Evolutionary conservation across 2,888 invertebrate genomes (phyloP).

Genomic region (Strigamia crassipes): DNA sequence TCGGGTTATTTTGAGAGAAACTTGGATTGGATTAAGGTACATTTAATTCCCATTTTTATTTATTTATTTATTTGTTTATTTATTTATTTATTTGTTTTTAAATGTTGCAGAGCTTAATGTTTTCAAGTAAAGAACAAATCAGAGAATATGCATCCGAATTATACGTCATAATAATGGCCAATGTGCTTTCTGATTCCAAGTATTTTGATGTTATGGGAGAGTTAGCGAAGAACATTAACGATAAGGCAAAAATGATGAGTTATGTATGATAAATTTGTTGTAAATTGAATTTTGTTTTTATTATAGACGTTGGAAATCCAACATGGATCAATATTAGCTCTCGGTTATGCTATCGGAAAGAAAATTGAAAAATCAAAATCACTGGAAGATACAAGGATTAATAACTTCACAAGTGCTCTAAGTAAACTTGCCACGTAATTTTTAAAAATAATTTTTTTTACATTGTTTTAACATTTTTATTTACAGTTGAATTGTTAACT

Average conservation of each 20-base stretch:
- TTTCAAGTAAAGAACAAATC: conserved; percentile 72
- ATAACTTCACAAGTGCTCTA: not conserved
- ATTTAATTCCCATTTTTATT: too few relatives aligned
- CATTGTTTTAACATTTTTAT: conserved; percentile 45
- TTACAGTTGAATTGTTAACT: conserved; percentile 47
- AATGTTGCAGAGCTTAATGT: conserved; percentile 55
- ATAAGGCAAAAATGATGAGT: too few relatives aligned
- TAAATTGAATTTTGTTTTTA: not conserved
- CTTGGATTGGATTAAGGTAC: conserved; percentile 67
- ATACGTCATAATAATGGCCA: conserved; percentile 72
- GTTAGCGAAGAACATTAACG: conserved; percentile 64
- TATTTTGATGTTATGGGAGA: conserved; percentile 66
- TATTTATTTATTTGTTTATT: too few relatives aligned
- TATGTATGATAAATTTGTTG: too few relatives aligned
- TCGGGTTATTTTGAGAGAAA: conserved; percentile 68
- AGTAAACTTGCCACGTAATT: not conserved
- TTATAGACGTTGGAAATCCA: conserved; percentile 70
- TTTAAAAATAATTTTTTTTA: not conserved
- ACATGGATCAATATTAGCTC: conserved; percentile 75
- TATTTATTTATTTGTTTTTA: not conserved
- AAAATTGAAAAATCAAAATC: not conserved
- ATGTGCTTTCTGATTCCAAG: conserved; percentile 63
- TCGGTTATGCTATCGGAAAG: conserved; percentile 66
- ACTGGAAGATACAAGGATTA: not conserved
- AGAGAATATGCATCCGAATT: conserved; percentile 74